Conservation (phyloP, 2,888 invertebrate genomes). For the Euplagia quadripunctaria region DNA sequence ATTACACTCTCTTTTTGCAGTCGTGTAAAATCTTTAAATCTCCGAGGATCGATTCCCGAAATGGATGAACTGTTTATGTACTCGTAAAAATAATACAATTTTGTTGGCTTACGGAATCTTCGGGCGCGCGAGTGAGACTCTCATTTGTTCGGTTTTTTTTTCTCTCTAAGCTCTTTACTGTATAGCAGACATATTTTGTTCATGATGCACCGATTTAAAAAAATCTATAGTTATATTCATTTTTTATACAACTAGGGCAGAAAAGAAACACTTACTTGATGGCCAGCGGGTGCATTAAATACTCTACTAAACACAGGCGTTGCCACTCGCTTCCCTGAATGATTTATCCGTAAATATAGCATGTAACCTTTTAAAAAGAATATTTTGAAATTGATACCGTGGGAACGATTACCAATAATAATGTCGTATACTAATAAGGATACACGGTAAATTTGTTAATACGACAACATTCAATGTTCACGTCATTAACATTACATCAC, state of each 20-base stretch:
- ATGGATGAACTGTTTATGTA: too few species aligned
- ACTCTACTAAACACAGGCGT: not conserved
- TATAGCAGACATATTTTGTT: too few species aligned
- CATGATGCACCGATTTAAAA: not conserved
- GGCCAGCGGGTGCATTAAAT: not conserved
- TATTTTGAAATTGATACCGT: slow-evolving; percentile 21
- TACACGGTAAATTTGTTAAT: slow-evolving; percentile 34
- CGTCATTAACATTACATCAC: slow-evolving; percentile 35
- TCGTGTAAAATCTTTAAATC: too few species aligned
- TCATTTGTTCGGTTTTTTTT: too few species aligned
- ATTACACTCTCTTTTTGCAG: too few species aligned
- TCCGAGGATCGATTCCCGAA: too few species aligned
- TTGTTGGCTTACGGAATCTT: too few species aligned
- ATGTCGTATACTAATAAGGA: slow-evolving; percentile 31
- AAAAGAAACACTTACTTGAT: not conserved
- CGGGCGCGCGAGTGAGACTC: too few species aligned
- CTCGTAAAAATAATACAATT: too few species aligned
- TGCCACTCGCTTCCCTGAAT: not conserved
- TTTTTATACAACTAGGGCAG: not conserved
- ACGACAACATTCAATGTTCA: slow-evolving; percentile 18
- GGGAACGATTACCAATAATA: slow-evolving; percentile 34
- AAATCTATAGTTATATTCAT: not conserved
- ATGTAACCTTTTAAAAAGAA: not conserved
- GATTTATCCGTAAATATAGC: not conserved
- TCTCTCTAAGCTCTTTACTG: too few species aligned